Evolutionary conservation across 2,888 invertebrate species (phyloP).

Genomic region (Eilema caniola): DNA sequence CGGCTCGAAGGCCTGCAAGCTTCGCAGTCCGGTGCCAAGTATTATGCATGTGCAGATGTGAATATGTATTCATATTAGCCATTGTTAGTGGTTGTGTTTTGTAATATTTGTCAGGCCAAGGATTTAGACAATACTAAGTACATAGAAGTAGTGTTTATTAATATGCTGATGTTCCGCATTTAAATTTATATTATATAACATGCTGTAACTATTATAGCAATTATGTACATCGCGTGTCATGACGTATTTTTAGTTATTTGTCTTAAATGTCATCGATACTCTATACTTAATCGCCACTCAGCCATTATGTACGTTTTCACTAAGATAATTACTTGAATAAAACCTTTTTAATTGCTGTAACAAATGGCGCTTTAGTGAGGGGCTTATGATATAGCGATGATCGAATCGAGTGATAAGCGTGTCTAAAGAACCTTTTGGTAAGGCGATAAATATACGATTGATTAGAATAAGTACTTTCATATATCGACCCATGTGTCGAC

Average conservation of each 20-base stretch:
- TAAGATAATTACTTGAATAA: slow-evolving; percentile 8
- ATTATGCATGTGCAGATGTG: slow-evolving; percentile 42
- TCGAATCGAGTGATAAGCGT: neutral
- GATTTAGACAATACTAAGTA: slow-evolving; percentile 2
- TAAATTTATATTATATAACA: slow-evolving; percentile 11
- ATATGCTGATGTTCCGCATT: slow-evolving; percentile 1
- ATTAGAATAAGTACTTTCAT: neutral
- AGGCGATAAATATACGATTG: neutral
- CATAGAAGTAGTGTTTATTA: slow-evolving; percentile 11
- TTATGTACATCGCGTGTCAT: slow-evolving; percentile 15
- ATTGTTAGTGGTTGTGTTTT: slow-evolving; percentile 5
- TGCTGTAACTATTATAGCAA: slow-evolving; percentile 7
- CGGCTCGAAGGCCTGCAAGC: slow-evolving; percentile 71
- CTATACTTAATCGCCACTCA: slow-evolving; percentile 10
- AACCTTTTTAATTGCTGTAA: slow-evolving; percentile 14
- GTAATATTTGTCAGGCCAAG: slow-evolving; percentile 7
- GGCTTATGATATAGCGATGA: slow-evolving; percentile 2
- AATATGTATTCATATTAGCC: slow-evolving; percentile 9
- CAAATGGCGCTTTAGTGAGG: slow-evolving; percentile 4
- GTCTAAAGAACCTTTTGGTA: neutral
- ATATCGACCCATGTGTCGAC: neutral
- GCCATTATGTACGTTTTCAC: slow-evolving; percentile 7
- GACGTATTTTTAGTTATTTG: neutral
- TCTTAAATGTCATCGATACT: slow-evolving; percentile 19
- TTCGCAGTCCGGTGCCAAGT: slow-evolving; percentile 56